Percentiles rank a stretch among this genome's conserved stretches.
Conservation (phyloP, 2,113 vertebrate genomes). For the Urocolius indicus region DNA sequence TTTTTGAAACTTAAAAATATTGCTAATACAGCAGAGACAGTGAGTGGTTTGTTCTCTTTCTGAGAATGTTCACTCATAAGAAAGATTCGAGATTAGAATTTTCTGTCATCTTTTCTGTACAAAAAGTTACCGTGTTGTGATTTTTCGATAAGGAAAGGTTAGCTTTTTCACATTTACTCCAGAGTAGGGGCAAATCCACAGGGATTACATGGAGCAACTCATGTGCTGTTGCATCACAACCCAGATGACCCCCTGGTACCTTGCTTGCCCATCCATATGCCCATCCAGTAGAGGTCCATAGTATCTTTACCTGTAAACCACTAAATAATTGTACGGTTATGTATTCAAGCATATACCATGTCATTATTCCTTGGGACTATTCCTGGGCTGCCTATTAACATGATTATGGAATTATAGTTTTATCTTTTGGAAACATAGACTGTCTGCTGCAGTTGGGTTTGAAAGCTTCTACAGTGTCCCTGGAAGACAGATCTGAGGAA, state of each 20-base stretch:
- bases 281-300: background rate
- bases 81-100: background rate
- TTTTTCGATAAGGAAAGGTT: background rate
- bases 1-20: background rate
- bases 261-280: background rate
- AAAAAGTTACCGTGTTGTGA: background rate
- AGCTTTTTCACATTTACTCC: background rate
- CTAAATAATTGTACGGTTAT: background rate
- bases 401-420: background rate
- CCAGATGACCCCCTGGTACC: background rate
- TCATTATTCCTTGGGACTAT: background rate
- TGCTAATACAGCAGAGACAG: rapidly evolving
- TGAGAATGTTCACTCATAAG: background rate
- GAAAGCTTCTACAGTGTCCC: background rate
- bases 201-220: background rate
- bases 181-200: background rate
- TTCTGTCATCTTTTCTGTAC: background rate
- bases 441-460: background rate
- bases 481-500: background rate
- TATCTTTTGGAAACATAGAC: background rate
- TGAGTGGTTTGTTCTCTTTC: background rate
- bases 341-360: rapidly evolving
- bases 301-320: background rate
- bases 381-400: background rate
- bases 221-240: background rate